Evolutionary conservation across 2,113 vertebrate genomes (phyloP).

Genomic region (Entomyzon cyanotis): DNA sequence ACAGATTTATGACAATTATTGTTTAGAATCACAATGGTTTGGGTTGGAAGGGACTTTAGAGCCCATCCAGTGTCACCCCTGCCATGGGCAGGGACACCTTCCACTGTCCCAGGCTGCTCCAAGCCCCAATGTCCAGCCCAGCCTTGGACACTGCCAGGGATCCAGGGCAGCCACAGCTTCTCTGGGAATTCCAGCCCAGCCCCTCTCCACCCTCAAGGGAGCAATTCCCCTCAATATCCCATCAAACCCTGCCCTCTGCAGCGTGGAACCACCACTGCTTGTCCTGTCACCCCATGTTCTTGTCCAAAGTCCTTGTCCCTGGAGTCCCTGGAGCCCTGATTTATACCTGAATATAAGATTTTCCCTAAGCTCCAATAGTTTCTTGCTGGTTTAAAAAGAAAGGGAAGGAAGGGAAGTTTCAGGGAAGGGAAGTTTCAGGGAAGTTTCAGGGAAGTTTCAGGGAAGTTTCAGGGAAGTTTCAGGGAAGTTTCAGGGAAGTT

Average conservation of each 20-base stretch:
- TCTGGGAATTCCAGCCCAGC: not conserved
- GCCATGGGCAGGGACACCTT: too few relatives aligned
- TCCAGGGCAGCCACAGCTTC: not conserved
- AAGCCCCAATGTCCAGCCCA: not conserved
- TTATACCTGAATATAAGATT: not conserved
- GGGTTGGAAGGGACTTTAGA: too few relatives aligned
- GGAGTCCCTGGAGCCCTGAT: not conserved
- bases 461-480: too few relatives aligned
- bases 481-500: too few relatives aligned
- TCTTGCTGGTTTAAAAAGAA: not conserved
- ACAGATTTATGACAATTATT: not conserved
- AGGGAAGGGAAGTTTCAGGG: too few relatives aligned
- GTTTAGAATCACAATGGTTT: too few relatives aligned
- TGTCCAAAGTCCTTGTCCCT: not conserved
- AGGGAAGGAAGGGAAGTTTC: too few relatives aligned
- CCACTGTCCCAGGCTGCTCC: not conserved
- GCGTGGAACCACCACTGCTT: not conserved
- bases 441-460: too few relatives aligned
- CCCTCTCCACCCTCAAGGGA: not conserved
- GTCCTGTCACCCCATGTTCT: not conserved
- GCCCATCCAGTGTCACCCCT: too few relatives aligned
- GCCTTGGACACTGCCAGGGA: not conserved
- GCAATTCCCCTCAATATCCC: not conserved
- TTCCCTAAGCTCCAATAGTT: not conserved
- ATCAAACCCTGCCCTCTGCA: not conserved